Evolutionary conservation across 1,140 invertebrate genomes (phyloP).

Genomic region (Trachymyrmex septentrionalis): DNA sequence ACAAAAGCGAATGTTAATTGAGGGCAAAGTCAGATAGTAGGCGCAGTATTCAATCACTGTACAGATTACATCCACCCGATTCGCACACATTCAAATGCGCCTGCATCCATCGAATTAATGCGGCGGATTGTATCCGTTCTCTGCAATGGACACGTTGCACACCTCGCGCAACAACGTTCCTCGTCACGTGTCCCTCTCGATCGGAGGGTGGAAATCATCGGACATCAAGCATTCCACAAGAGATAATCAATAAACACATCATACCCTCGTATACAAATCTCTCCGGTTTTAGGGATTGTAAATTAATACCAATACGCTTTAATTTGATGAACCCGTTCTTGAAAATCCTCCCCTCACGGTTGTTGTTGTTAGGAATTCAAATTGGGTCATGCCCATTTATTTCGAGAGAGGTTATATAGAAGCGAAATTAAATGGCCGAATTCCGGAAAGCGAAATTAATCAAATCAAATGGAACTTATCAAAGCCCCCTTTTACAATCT

Average conservation of each 20-base stretch:
- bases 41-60: not conserved
- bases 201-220: conserved; percentile 17
- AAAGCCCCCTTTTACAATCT: not conserved
- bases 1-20: not conserved
- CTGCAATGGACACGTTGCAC: conserved; percentile 19
- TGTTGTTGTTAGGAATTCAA: not conserved
- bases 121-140: conserved; percentile 6
- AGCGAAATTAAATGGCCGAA: not conserved
- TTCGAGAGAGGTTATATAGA: not conserved
- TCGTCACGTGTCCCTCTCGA: conserved; percentile 16
- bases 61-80: not conserved
- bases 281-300: not conserved
- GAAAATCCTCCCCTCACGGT: not conserved
- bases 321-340: conserved; percentile 24
- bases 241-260: conserved; percentile 48
- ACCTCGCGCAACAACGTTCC: conserved; percentile 8
- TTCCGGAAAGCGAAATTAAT: not conserved
- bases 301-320: not conserved
- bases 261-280: not conserved
- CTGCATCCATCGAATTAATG: conserved; percentile 32
- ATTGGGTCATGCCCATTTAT: not conserved
- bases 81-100: not conserved
- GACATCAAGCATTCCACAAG: not conserved
- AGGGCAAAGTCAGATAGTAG: not conserved
- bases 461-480: too few relatives aligned